These are phyloP conservation scores for Sarcophaga bullata DNA, from an alignment of 1,140 invertebrate species.

Conservation along the genomic window DNA sequence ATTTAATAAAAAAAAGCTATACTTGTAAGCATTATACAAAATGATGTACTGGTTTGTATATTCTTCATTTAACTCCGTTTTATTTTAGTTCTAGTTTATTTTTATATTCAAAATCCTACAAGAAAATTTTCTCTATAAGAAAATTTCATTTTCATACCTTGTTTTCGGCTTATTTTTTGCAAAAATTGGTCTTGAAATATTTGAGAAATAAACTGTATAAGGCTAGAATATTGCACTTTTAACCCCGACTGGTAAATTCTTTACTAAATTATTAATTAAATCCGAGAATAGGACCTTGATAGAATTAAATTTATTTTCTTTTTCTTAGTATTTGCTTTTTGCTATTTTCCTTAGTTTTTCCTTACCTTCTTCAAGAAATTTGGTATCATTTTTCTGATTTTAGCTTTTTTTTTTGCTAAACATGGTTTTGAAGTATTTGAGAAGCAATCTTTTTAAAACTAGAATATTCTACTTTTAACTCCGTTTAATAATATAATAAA, in stretches of 20 bases:
- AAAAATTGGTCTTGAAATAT: constrained; percentile 33
- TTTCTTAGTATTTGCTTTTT: no score
- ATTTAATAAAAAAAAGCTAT: constrained; percentile 40
- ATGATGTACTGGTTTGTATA: no score
- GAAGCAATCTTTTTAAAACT: constrained; percentile 45
- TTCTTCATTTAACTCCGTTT: no score
- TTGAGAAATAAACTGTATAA: constrained; percentile 35
- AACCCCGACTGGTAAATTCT: background rate
- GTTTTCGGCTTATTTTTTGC: background rate
- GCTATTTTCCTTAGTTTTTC: background rate
- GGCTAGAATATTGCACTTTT: constrained; percentile 40
- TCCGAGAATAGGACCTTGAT: no score
- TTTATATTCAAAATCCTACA: background rate
- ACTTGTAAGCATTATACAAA: no score
- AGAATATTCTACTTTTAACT: constrained; percentile 53
- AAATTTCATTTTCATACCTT: background rate
- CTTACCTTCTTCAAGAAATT: background rate
- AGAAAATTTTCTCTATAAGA: background rate
- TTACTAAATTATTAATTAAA: no score
- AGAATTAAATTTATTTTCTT: no score
- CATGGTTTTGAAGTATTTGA: constrained; percentile 53
- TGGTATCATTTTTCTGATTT: no score
- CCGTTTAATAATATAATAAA: constrained; percentile 48
- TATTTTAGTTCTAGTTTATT: no score
- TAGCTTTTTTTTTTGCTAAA: background rate